These are phyloP conservation scores for Chironomus tentans DNA, from an alignment of 2,888 invertebrate genomes.

Conservation along the genomic window DNA sequence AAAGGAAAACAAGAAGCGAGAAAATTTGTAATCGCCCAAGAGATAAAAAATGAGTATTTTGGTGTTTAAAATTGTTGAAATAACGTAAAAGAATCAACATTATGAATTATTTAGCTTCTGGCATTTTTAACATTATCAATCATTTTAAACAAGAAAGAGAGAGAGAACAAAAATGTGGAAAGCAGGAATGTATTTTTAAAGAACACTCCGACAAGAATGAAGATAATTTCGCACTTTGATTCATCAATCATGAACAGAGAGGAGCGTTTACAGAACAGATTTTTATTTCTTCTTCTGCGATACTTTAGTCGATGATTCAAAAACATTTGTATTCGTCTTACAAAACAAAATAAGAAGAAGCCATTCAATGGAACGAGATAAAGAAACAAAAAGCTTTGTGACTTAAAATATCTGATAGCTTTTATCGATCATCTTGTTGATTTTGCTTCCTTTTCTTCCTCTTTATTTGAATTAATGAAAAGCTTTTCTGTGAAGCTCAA, in stretches of 20 bases:
- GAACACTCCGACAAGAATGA: neutral
- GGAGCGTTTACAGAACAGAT: neutral
- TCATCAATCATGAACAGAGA: constrained; percentile 18
- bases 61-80: neutral
- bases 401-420: no score
- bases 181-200: neutral
- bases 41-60: constrained; percentile 16
- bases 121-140: constrained; percentile 25
- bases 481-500: no score
- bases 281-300: neutral
- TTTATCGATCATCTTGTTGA: no score
- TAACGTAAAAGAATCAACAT: constrained; percentile 5
- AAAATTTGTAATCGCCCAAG: neutral
- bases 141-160: neutral
- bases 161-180: neutral
- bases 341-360: neutral
- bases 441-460: no score
- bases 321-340: neutral
- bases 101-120: constrained; percentile 26
- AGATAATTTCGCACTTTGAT: neutral
- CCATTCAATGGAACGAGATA: neutral
- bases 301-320: neutral
- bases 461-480: no score
- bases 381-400: no score
- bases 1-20: neutral